Base-by-base conservation (phyloP, 2,113 vertebrate genomes). In the Bagarius yarrelli region DNA sequence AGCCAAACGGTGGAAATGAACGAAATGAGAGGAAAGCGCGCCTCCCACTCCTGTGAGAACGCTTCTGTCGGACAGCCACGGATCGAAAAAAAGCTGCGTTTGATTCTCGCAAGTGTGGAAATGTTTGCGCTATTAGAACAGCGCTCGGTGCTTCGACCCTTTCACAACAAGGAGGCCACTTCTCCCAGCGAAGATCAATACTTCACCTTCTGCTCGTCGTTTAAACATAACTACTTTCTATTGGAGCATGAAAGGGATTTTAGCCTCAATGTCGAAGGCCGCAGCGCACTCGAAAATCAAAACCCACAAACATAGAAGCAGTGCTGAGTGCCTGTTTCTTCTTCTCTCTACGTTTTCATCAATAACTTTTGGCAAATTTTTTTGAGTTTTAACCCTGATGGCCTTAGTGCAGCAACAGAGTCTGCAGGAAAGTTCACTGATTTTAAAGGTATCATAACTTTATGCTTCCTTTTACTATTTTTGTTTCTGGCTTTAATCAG, bases 171-270 rank as follows among this genome's bases (percentile, higher is more conserved):
- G 88, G 89, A 87, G 88, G 87, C 88, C 87, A 85, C 87, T 89
- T 89, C 86, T 76, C 87, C 81, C 85, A 83, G 85, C 83, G 85
- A 87, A 83, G 91, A 93, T 93, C 92, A 90, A 93, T 93, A 92
- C 90, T 90, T 89, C 90, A 90, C 92, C 92, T 90, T 70, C 87
- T 90, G 91, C 91, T 91, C 91, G 88, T 93, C 91, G 89, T 91
- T 92, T 93, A 92, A 92, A 91, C 92, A 91, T 91, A 90, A 91
- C 91, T 88, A 90, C 82, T 89, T 85, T 81, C 73, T 82, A 77
- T 82, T 60, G 81, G 63, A 70, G 88, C 89, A 90, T 91, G 87
- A 93, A 92, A 91, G 88, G 81, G 86, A 81, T 89, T 88, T 89
- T 91, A 90, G 88, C 87, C 89, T 91, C 83, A 83, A 81, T 89